phyloP scores from a whole-genome alignment of 2,888 invertebrate genomes.

The Coenonympha arcania region DNA sequence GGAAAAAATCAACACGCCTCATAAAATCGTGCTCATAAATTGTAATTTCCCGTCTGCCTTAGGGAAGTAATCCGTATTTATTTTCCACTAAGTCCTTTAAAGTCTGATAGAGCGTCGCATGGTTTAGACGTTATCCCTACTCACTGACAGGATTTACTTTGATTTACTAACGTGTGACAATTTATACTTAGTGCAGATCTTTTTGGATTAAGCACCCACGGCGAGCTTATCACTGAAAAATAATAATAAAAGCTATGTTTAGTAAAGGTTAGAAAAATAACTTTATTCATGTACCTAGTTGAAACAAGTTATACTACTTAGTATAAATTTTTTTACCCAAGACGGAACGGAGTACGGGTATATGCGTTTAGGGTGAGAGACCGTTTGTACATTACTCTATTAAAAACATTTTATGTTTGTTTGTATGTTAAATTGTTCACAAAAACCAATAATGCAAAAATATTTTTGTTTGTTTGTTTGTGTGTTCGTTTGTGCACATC shows the following conservation, averaged over 20 bases:
- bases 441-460: too few species aligned
- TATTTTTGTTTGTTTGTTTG: too few species aligned
- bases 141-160: slow-evolving; percentile 29
- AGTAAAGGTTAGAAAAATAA: background rate
- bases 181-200: slow-evolving; percentile 21
- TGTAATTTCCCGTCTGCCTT: slow-evolving; percentile 18
- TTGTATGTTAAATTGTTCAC: too few species aligned
- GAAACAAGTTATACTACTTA: too few species aligned
- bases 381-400: too few species aligned
- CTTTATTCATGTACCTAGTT: too few species aligned
- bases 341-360: too few species aligned
- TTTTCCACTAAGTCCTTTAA: slow-evolving; percentile 38
- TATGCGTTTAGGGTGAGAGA: too few species aligned
- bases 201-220: slow-evolving; percentile 7
- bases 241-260: background rate
- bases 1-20: slow-evolving; percentile 5
- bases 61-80: slow-evolving; percentile 27
- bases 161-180: slow-evolving; percentile 27
- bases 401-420: too few species aligned
- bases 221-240: background rate
- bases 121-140: slow-evolving; percentile 28
- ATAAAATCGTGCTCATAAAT: slow-evolving; percentile 13
- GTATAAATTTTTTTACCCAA: too few species aligned
- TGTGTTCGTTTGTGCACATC: too few species aligned
- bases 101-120: slow-evolving; percentile 38